Evolutionary conservation across 1,140 invertebrate genomes (phyloP), one percentile per base, ranked within the genome.

Genomic region (Diabrotica undecimpunctata): DNA sequence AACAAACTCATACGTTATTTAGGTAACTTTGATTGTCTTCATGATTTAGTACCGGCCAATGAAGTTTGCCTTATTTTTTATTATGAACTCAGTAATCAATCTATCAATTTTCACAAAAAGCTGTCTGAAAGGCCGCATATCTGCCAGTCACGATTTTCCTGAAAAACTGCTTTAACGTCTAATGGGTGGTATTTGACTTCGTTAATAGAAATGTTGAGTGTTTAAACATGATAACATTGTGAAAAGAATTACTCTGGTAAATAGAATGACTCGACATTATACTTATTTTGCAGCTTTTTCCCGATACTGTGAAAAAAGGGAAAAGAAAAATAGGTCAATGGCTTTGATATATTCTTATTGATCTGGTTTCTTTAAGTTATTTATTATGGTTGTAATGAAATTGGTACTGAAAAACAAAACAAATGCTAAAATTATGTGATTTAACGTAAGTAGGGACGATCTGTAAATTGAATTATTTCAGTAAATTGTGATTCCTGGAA

Each of bases 161-260:
- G 55, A 57, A 57, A 57, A 57, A 57, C 25, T 37, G 36, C 55
- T 36, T 57, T 41, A 57, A 57, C 55, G 37, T 57, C 55, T 57
- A 37, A 57, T 57, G 55, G 55, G 25, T 57, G 55, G 25, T 57
- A 36, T 25, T 57, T 57, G 55, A 57, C 55, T 57, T 5, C 13
- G 13, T 55, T 57, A 57, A 57, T 57, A 37, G 55, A 37, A 57
- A 57, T 57, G 36, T 57, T 57, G 55, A 57, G 55, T 57, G 55
- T 57, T 37, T 57, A 57, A 57, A 57, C 54, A 25, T 55, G 54
- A 55, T 55, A 55, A 55, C 36, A 57, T 57, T 57, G 55, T 57
- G 3, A 37, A 41, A 57, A 57, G 55, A 57, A 37, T 57, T 57
- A 57, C 37, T 25, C 55, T 57, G 55, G 55, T 36, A 57, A 57